Base-by-base conservation (phyloP, 2,888 invertebrate genomes). In the Calameuta pallipes region DNA sequence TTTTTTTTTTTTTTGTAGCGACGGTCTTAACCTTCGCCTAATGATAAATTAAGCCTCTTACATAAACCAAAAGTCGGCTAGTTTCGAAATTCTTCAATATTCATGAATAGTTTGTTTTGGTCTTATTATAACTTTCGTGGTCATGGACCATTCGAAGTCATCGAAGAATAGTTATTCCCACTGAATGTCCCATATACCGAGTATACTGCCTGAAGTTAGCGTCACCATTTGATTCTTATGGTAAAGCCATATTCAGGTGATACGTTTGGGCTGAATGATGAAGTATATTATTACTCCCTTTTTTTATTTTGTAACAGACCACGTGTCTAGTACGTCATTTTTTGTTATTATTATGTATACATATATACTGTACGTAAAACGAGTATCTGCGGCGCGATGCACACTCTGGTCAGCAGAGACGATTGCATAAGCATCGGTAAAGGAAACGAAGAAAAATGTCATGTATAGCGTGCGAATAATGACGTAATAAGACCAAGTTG, bases 391-490 rank as follows among this genome's bases (percentile, higher is more conserved):
- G 56, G 56, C 23, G 56, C 56, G 56, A 56, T 56, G 56, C 56
- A 56, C 56, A 56, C 56, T 56, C 56, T 56, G 56, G 23, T 56
- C 56, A 23, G 56, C 56, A 23, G 2, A 56, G 56, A 23, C 56
- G 56, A 74, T 30, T 34, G 36, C 33, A 23, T 34, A 74, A 83
- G 85, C 85, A 77, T 76, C 37, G 69, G 74, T 79, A 69, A 69
- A 83, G 83, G 81, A 84, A 84, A 80, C 80, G 80, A 81, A 86
- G 82, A 82, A 83, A 83, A 82, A 84, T 78, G 75, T 76, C 77
- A 56, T 56, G 68, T 79, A 75, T 78, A 75, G 69, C 81, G 78
- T 33, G 75, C 77, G 83, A 81, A 84, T 84, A 80, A 85, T 81
- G 76, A 83, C 81, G 77, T 82, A 82, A 79, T 41, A 78, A 68